Conservation (phyloP, 2,113 vertebrate species). For the Amblyornis subalaris region DNA sequence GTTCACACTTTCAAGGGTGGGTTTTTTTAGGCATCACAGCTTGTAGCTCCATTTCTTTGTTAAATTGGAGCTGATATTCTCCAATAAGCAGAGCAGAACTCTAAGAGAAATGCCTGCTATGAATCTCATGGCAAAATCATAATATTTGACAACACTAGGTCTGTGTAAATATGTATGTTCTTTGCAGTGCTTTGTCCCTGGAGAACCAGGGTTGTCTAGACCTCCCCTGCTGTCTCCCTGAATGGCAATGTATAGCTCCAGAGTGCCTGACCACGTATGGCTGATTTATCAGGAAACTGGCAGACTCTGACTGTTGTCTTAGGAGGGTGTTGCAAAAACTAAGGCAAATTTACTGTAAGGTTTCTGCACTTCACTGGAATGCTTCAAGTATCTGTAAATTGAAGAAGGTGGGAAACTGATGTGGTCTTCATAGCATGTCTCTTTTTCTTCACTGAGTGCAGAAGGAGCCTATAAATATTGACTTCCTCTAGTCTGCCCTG, state of each 20-base stretch:
- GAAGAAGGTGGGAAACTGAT: neutral
- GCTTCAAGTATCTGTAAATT: neutral
- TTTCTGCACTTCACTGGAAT: neutral
- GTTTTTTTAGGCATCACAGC: neutral
- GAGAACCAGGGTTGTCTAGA: neutral
- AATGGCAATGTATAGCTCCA: neutral
- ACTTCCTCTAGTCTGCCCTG: neutral
- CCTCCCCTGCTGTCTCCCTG: neutral
- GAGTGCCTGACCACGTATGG: neutral
- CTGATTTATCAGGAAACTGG: neutral
- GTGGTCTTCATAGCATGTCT: neutral
- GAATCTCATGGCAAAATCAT: neutral
- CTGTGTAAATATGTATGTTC: neutral
- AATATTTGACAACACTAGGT: neutral
- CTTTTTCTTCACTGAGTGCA: neutral
- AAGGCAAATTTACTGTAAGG: neutral
- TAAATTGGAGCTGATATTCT: neutral
- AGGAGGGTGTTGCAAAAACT: neutral
- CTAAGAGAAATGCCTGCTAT: neutral
- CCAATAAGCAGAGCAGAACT: neutral
- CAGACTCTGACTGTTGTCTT: neutral
- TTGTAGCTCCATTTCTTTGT: slow-evolving; percentile 11
- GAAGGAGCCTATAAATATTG: neutral
- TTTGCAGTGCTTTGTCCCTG: neutral
- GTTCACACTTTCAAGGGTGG: neutral